These are phyloP conservation scores for Nothobranchius furzeri DNA, from an alignment of 2,113 vertebrate species.

Conservation along the genomic window DNA sequence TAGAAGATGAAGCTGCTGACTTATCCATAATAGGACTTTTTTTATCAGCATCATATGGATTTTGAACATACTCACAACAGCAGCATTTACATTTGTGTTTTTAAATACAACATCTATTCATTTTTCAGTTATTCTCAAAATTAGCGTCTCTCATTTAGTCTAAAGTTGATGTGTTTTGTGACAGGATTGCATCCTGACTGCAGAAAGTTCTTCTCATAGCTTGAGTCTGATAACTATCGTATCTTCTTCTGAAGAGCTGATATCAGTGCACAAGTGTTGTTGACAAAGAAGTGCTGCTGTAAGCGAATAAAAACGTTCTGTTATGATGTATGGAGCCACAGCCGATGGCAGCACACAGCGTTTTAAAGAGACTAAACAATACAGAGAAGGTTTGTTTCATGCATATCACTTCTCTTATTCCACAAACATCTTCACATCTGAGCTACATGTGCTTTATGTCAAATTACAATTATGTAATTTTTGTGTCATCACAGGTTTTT, in stretches of 20 bases:
- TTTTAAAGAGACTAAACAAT: constrained; percentile 23
- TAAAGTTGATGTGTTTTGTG: constrained; percentile 3
- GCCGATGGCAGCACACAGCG: neutral
- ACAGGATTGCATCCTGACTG: constrained; percentile 11
- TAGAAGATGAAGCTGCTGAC: neutral
- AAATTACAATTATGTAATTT: neutral
- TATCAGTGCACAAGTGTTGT: constrained; percentile 18
- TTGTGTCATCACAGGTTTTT: too few relatives aligned
- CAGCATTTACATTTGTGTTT: too few relatives aligned
- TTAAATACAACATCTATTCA: too few relatives aligned
- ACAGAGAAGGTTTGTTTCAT: constrained; percentile 8
- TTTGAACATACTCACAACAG: neutral
- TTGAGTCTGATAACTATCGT: constrained; percentile 26
- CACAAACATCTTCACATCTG: neutral
- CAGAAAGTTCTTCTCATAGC: constrained; percentile 14
- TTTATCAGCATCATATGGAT: neutral
- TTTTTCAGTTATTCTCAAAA: neutral
- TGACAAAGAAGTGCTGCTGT: constrained; percentile 27
- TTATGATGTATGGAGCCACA: constrained; percentile 24
- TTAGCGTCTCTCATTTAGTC: neutral
- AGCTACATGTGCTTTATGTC: neutral
- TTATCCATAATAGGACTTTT: neutral
- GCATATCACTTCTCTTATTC: neutral
- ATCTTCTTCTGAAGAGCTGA: constrained; percentile 22
- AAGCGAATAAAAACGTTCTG: constrained; percentile 11